Evolutionary conservation across 2,888 invertebrate species (phyloP), one percentile per base, ranked within the genome.

Genomic region (Pterostichus madidus): DNA sequence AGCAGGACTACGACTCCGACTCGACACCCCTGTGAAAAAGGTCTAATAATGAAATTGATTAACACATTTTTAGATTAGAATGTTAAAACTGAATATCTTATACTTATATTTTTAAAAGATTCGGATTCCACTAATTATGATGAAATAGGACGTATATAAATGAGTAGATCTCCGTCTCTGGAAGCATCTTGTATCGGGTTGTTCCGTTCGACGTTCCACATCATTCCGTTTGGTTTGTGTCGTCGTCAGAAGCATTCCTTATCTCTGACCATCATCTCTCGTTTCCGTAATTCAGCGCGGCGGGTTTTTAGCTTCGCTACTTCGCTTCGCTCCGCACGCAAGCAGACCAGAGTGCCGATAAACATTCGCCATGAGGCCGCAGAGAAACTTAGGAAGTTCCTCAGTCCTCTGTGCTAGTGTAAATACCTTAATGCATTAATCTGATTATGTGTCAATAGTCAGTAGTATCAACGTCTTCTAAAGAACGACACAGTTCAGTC

Each of bases 361-460:
- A 44, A 68, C 68, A 68, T 39, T 13, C 39, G 39, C 2, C 24
- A 17, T 24, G 24, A 24, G 24, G 24, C 24, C 24, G 3, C 24
- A 13, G 8, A 17, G 56, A 56, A 56, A 46, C 44, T 71, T 71
- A 56, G 49, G 49, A 49, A 39, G 7, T 39, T 39, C 39, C 3
- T 24, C 24, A 24, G 3, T 24, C 39, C 39, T 39, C 39, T 39
- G 39, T 8, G 17, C 13, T 17, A 8, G 24, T 13, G 46, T 46
- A 71, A 71, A 44, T 71, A 46, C 46, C 44, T 44, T 71, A 71
- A 71, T 71, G 46, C 68, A 71, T 71, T 71, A 71, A 71, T 71
- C 68, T 44, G 68, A 71, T 71, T 71, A 44, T 1, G 68, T 71
- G 68, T 71, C 68, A 71, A 71, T 71, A 71, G 53, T 17, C 15